Percentiles rank a stretch among this genome's conserved stretches.
Conservation (phyloP, 2,888 invertebrate species). For the Spodoptera exigua region DNA sequence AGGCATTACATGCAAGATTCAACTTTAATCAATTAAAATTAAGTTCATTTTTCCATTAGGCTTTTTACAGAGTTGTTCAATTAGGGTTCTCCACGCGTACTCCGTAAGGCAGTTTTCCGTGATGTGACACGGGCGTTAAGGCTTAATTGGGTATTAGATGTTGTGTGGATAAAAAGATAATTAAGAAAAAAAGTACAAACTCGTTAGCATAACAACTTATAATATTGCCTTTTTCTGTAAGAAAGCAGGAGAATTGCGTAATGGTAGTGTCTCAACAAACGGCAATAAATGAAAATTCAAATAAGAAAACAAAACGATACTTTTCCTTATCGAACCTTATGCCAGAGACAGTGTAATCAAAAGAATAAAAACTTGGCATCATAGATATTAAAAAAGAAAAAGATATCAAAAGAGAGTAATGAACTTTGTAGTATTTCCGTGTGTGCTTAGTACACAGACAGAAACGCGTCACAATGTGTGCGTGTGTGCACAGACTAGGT, state of each 20-base stretch:
- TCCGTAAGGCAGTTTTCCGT: conserved; percentile 54
- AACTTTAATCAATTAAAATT: conserved; percentile 48
- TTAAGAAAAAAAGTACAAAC: conserved; percentile 57
- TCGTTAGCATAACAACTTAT: conserved; percentile 47
- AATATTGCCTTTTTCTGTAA: no score
- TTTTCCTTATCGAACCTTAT: no score
- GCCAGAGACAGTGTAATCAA: no score
- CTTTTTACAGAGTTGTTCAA: conserved; percentile 33
- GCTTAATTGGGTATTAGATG: conserved; percentile 63
- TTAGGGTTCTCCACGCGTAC: conserved; percentile 43
- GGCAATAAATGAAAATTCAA: no score
- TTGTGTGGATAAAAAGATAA: conserved; percentile 55
- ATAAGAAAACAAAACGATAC: no score
- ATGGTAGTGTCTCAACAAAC: no score
- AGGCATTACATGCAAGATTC: conserved; percentile 51
- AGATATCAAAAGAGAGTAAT: conserved; percentile 52
- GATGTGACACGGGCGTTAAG: conserved; percentile 62
- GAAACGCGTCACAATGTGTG: conserved; percentile 9
- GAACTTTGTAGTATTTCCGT: conserved; percentile 35
- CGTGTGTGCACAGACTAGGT: conserved; percentile 32
- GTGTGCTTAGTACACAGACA: conserved; percentile 6
- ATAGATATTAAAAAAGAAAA: conserved; percentile 36
- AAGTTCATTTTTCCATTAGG: conserved; percentile 51
- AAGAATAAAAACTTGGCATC: conserved; percentile 50
- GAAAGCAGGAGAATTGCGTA: no score